phyloP scores from a whole-genome alignment of 2,797 vertebrate genomes.

The Synanceia verrucosa region DNA sequence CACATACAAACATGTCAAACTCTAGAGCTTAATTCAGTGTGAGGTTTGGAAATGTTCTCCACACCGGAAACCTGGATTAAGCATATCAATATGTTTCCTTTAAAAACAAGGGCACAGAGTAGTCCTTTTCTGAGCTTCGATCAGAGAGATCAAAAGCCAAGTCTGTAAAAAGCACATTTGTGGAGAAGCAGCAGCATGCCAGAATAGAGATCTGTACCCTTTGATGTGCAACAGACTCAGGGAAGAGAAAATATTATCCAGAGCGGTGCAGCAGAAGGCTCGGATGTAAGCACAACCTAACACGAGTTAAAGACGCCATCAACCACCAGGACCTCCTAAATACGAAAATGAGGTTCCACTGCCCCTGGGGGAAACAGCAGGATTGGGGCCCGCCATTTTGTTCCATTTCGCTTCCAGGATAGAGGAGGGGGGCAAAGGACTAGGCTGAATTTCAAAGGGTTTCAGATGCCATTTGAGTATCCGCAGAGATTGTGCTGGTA shows the following conservation, averaged over 20 bases:
- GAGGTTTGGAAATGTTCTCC: conserved; percentile 5
- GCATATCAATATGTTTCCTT: conserved; percentile 19
- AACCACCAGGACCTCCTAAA: conserved; percentile 65
- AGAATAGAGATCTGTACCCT: conserved; percentile 55
- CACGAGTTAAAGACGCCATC: conserved; percentile 57
- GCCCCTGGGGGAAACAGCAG: conserved; percentile 70
- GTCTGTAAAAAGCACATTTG: conserved; percentile 62
- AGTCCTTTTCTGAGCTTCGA: conserved; percentile 44
- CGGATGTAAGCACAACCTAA: conserved; percentile 50
- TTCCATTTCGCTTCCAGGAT: conserved; percentile 72
- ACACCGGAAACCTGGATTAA: conserved; percentile 25
- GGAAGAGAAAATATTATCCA: conserved; percentile 67
- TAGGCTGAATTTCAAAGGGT: conserved; percentile 74
- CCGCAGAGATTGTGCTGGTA: conserved; percentile 67
- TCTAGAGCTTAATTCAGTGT: background rate
- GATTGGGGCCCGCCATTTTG: conserved; percentile 79
- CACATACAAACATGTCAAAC: background rate
- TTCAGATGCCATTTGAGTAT: conserved; percentile 81
- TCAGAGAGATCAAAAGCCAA: conserved; percentile 69
- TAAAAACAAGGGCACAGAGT: conserved; percentile 41
- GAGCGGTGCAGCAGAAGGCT: conserved; percentile 57
- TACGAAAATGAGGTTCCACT: conserved; percentile 66
- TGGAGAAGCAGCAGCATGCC: conserved; percentile 49
- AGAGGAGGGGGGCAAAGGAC: conserved; percentile 69
- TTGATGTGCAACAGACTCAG: conserved; percentile 67